phyloP scores from a whole-genome alignment of 1,140 invertebrate species.

The Drosophila kikkawai region DNA sequence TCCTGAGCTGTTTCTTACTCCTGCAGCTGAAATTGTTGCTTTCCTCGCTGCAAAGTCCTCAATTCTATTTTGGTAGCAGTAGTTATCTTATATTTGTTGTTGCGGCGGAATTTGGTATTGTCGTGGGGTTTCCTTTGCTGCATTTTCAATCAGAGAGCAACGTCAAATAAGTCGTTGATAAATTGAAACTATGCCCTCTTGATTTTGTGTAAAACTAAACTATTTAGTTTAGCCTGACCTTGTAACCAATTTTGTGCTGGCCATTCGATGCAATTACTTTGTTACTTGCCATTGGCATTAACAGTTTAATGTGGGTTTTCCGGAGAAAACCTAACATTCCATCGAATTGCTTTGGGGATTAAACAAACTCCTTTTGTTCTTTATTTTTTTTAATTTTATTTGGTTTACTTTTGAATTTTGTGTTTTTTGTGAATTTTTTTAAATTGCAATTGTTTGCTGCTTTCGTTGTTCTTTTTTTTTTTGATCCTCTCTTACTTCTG shows the following conservation, averaged over 20 bases:
- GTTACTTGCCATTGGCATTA: constrained; percentile 67
- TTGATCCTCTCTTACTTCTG: constrained; percentile 25
- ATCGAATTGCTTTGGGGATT: constrained; percentile 30
- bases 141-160: constrained; percentile 26
- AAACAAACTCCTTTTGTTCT: constrained; percentile 58
- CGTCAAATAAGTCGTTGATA: constrained; percentile 12
- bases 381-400: constrained; percentile 64
- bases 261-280: constrained; percentile 21
- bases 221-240: constrained; percentile 13
- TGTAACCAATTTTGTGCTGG: constrained; percentile 26
- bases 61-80: constrained; percentile 54
- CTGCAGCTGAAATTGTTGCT: constrained; percentile 17
- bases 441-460: constrained; percentile 17
- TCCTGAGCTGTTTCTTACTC: constrained; percentile 35
- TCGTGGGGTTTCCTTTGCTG: constrained; percentile 14
- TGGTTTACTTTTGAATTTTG: constrained; percentile 38
- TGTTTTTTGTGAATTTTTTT: constrained; percentile 4
- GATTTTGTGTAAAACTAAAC: neutral
- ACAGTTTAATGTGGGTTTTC: constrained; percentile 66
- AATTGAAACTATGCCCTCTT: constrained; percentile 5
- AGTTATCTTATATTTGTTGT: constrained; percentile 24
- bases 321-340: neutral
- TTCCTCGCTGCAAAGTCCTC: constrained; percentile 39
- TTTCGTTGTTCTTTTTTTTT: constrained; percentile 33
- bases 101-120: constrained; percentile 15